Evolutionary conservation across 2,888 invertebrate species (phyloP), one percentile per base, ranked within the genome.

Genomic region (Orchestes rusci): DNA sequence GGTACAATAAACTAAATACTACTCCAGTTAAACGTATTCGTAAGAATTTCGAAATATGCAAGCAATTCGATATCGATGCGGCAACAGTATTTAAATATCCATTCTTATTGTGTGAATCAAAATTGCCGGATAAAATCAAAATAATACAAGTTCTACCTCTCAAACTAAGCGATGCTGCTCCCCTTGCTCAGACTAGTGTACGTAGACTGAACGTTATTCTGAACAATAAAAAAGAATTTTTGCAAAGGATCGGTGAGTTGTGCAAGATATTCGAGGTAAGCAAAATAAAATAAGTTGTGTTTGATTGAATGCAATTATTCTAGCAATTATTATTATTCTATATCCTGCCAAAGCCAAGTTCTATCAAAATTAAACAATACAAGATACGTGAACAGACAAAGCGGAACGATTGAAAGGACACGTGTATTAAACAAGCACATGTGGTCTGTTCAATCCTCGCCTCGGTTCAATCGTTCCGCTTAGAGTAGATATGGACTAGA

Each of bases 261-360:
- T 28, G 16, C 31, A 39, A 27, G 8, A 23, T 43, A 15, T 39
- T 47, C 36, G n/a, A 34, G 18, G 44, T 48, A 40, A 43, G 36
- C n/a, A n/a, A n/a, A n/a, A n/a, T n/a, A n/a, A n/a, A n/a, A n/a
- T n/a, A n/a, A n/a, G n/a, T n/a, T n/a, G n/a, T n/a, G n/a, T n/a
- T n/a, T n/a, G n/a, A n/a, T n/a, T n/a, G n/a, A n/a, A n/a, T n/a
- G n/a, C n/a, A n/a, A n/a, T n/a, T n/a, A n/a, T n/a, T n/a, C n/a
- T n/a, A n/a, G n/a, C n/a, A n/a, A n/a, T n/a, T n/a, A n/a, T n/a
- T n/a, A n/a, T n/a, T n/a, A n/a, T n/a, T n/a, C n/a, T n/a, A n/a
- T n/a, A n/a, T n/a, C n/a, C n/a, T n/a, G n/a, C n/a, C n/a, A n/a
- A n/a, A n/a, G n/a, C n/a, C n/a, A n/a, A n/a, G n/a, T n/a, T n/a